Conservation (phyloP, 2,888 invertebrate species). For the Cosmorhoe ocellata region DNA sequence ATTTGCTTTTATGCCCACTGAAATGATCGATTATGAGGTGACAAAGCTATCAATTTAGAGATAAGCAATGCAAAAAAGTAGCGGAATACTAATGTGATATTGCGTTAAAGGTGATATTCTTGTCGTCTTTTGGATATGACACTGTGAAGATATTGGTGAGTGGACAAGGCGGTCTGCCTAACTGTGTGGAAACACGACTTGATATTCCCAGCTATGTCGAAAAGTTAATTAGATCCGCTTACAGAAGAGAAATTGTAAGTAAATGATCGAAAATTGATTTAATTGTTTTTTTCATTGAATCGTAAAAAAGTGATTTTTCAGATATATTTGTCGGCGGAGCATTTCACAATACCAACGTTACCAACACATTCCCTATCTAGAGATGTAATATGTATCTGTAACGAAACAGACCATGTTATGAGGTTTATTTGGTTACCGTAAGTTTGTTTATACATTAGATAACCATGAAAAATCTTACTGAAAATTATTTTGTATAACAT, state of each 20-base stretch:
- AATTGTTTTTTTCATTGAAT: background rate
- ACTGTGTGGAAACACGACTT: slow-evolving; percentile 66
- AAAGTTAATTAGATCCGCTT: slow-evolving; percentile 55
- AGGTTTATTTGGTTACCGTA: slow-evolving; percentile 78
- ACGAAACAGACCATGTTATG: slow-evolving; percentile 66
- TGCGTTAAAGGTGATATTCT: slow-evolving; percentile 52
- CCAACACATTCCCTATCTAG: slow-evolving; percentile 69
- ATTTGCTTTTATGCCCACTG: slow-evolving; percentile 72
- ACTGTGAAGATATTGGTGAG: slow-evolving; percentile 64
- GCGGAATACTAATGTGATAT: background rate
- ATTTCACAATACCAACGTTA: slow-evolving; percentile 64
- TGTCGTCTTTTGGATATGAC: slow-evolving; percentile 71
- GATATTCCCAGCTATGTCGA: slow-evolving; percentile 66
- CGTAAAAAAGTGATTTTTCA: slow-evolving; percentile 33
- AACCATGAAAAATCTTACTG: no score
- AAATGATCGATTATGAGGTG: slow-evolving; percentile 76
- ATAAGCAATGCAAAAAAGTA: background rate
- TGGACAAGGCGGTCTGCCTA: slow-evolving; percentile 74
- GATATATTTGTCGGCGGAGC: slow-evolving; percentile 69
- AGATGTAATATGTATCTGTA: slow-evolving; percentile 67
- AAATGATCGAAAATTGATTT: background rate
- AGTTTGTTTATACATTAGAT: slow-evolving; percentile 38
- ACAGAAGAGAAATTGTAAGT: slow-evolving; percentile 59
- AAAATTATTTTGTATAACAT: background rate
- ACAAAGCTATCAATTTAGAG: background rate